Conservation (phyloP, 2,888 invertebrate species). For the Trachelus iudaicus region DNA sequence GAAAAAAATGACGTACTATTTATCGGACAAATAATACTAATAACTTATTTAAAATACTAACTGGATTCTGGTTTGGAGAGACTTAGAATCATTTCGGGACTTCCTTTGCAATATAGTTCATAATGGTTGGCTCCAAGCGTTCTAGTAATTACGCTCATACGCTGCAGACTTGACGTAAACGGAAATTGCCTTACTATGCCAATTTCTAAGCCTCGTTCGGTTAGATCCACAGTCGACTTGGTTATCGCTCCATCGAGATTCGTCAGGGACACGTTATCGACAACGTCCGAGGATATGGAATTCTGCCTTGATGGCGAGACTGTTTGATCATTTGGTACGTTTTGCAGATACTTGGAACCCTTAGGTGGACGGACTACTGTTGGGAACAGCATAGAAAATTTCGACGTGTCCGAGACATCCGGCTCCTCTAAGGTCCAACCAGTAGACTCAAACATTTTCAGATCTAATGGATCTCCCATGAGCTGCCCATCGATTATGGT, state of each 20-base stretch:
- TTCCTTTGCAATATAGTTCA: slow-evolving; percentile 90
- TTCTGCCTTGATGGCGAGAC: slow-evolving; percentile 43
- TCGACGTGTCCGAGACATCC: slow-evolving; percentile 83
- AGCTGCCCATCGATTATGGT: slow-evolving; percentile 89
- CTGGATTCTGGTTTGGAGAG: slow-evolving; percentile 80
- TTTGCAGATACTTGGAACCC: slow-evolving; percentile 29
- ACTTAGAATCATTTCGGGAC: slow-evolving; percentile 90
- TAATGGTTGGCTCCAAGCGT: slow-evolving; percentile 79
- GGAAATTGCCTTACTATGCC: slow-evolving; percentile 89
- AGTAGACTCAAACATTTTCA: slow-evolving; percentile 97
- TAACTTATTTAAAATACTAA: slow-evolving; percentile 44
- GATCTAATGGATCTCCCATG: slow-evolving; percentile 94
- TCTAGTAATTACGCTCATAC: slow-evolving; percentile 90
- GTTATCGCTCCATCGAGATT: slow-evolving; percentile 44
- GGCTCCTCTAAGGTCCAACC: slow-evolving; percentile 92
- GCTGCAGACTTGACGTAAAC: slow-evolving; percentile 87
- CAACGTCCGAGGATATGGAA: slow-evolving; percentile 49
- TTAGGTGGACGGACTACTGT: slow-evolving; percentile 80
- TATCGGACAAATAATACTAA: background rate
- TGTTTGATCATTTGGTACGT: slow-evolving; percentile 10
- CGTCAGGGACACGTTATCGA: slow-evolving; percentile 51
- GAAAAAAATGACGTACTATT: background rate
- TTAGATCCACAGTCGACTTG: slow-evolving; percentile 46
- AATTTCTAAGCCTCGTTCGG: slow-evolving; percentile 70
- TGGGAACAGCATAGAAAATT: slow-evolving; percentile 88